Percentiles rank a stretch among this genome's conserved stretches.
These are phyloP conservation scores for Polyommatus iphigenia DNA, from an alignment of 2,888 invertebrate species.

Conservation along the genomic window DNA sequence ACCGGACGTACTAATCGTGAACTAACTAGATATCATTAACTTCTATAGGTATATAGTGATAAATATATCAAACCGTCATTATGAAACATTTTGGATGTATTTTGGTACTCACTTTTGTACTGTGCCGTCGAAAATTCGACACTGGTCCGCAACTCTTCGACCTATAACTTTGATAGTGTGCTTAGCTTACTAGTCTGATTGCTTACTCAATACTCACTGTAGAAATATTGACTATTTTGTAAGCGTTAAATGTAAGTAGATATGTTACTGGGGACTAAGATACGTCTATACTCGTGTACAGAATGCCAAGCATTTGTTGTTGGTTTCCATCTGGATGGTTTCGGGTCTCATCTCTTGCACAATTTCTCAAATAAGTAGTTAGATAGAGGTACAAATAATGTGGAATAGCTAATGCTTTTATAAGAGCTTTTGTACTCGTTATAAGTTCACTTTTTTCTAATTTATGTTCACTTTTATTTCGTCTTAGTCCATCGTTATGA, in stretches of 20 bases:
- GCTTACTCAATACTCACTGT: conserved; percentile 61
- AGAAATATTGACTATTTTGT: conserved; percentile 61
- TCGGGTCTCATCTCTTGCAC: conserved; percentile 62
- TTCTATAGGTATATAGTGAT: conserved; percentile 24
- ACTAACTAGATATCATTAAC: conserved; percentile 27
- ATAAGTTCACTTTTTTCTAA: conserved; percentile 12
- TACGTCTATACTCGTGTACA: conserved; percentile 40
- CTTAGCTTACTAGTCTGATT: conserved; percentile 67
- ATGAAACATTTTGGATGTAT: conserved; percentile 59
- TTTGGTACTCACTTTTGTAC: conserved; percentile 77
- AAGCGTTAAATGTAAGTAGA: conserved; percentile 56
- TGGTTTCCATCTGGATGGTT: conserved; percentile 28
- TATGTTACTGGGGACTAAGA: conserved; percentile 53
- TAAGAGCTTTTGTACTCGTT: conserved; percentile 27
- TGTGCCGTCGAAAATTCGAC: conserved; percentile 62
- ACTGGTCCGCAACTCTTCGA: conserved; percentile 69
- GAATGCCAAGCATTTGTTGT: conserved; percentile 34
- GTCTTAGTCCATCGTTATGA: neutral
- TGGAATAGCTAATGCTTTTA: conserved; percentile 45
- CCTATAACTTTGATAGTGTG: conserved; percentile 58
- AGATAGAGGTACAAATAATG: conserved; percentile 62
- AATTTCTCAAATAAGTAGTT: conserved; percentile 72
- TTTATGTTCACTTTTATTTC: neutral
- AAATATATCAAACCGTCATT: conserved; percentile 30
- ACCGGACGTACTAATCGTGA: neutral